phyloP scores from a whole-genome alignment of 2,888 invertebrate genomes.

The Tetranychus piercei region DNA sequence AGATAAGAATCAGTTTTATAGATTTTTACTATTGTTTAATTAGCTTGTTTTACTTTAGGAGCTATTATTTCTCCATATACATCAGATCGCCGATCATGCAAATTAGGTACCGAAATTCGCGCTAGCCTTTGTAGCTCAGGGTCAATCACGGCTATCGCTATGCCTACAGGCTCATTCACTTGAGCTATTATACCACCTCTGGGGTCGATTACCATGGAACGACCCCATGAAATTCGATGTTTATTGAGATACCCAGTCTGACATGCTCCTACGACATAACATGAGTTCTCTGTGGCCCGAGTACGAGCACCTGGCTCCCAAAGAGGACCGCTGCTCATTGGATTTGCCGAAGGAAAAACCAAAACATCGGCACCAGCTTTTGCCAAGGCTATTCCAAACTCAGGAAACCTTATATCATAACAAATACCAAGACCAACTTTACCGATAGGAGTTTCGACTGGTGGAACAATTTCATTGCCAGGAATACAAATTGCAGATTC shows the following conservation, averaged over 20 bases:
- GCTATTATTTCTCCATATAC: constrained; percentile 37
- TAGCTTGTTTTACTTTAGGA: constrained; percentile 14
- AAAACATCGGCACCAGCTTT: constrained; percentile 62
- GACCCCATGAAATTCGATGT: constrained; percentile 73
- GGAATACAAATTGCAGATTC: constrained; percentile 62
- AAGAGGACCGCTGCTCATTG: constrained; percentile 69
- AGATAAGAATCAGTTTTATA: no score
- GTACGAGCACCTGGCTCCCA: constrained; percentile 75
- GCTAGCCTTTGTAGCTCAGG: constrained; percentile 42
- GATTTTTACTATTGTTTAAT: no score
- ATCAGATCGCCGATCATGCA: constrained; percentile 55
- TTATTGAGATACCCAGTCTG: constrained; percentile 70
- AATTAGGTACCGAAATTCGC: constrained; percentile 68
- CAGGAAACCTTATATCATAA: constrained; percentile 81
- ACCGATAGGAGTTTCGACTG: constrained; percentile 62
- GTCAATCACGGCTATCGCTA: constrained; percentile 54
- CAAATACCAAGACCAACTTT: constrained; percentile 59
- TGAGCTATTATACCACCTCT: constrained; percentile 47
- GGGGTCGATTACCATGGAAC: constrained; percentile 72
- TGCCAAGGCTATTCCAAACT: constrained; percentile 52
- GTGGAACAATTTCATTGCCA: constrained; percentile 51
- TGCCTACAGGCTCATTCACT: constrained; percentile 40
- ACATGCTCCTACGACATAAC: constrained; percentile 83
- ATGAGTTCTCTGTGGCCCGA: constrained; percentile 79
- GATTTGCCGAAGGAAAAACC: constrained; percentile 86